Percentiles rank a stretch among this genome's conserved stretches.
phyloP scores from a whole-genome alignment of 2,888 invertebrate genomes.

The Orgyia antiqua region DNA sequence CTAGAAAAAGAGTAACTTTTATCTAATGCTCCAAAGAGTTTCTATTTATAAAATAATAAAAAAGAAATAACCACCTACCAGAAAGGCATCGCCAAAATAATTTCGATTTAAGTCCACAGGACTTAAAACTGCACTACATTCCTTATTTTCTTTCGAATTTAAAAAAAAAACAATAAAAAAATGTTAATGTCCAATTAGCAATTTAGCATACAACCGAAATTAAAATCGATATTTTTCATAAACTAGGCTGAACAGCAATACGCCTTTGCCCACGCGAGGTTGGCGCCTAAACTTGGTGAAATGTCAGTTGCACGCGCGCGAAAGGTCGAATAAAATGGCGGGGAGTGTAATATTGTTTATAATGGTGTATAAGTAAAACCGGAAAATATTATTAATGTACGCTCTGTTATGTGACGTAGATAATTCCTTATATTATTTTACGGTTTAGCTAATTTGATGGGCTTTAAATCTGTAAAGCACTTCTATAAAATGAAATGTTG shows the following conservation, averaged over 20 bases:
- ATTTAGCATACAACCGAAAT: neutral
- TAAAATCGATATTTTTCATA: neutral
- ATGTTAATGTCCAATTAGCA: conserved; percentile 1
- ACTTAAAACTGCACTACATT: conserved; percentile 7
- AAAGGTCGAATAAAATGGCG: conserved; percentile 41
- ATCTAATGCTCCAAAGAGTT: no score
- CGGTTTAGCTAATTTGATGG: no score
- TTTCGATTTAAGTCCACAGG: conserved; percentile 1
- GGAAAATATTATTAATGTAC: conserved; percentile 20
- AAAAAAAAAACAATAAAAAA: no score
- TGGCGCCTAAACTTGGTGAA: conserved; percentile 57
- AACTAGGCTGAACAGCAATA: conserved; percentile 8
- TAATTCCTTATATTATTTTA: conserved; percentile 2
- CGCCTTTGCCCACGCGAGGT: conserved; percentile 26
- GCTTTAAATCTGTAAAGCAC: no score
- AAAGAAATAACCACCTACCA: conserved; percentile 1
- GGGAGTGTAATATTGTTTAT: conserved; percentile 39
- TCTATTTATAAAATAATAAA: neutral
- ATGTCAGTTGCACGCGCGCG: conserved; percentile 50
- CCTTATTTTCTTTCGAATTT: neutral
- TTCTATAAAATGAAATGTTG: no score
- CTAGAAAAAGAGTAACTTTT: no score
- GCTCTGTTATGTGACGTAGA: conserved; percentile 13
- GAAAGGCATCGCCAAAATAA: conserved; percentile 3
- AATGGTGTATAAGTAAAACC: conserved; percentile 18